These are phyloP conservation scores for Antheraea pernyi DNA, from an alignment of 1,140 invertebrate genomes.

Conservation along the genomic window DNA sequence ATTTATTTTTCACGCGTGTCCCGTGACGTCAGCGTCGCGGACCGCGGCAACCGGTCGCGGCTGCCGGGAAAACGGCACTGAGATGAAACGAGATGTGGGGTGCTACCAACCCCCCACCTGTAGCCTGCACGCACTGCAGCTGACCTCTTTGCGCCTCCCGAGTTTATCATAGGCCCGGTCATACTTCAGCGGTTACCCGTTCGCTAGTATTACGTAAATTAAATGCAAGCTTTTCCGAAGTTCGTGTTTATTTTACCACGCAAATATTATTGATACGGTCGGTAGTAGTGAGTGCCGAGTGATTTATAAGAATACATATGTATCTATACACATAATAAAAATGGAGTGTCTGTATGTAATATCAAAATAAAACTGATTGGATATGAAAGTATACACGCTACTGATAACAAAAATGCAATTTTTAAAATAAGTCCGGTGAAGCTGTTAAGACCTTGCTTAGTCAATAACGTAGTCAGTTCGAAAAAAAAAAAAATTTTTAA, in stretches of 20 bases:
- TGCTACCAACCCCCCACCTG: slow-evolving; percentile 51
- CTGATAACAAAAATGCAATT: too few species aligned
- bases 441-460: too few species aligned
- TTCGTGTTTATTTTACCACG: background rate
- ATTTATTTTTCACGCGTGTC: slow-evolving; percentile 19
- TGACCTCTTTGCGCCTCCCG: slow-evolving; percentile 57
- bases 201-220: background rate
- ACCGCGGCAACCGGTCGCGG: slow-evolving; percentile 26
- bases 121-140: slow-evolving; percentile 66
- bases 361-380: too few species aligned
- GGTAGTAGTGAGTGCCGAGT: background rate
- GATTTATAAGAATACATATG: background rate
- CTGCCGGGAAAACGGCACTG: slow-evolving; percentile 44
- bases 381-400: too few species aligned
- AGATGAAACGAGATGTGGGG: slow-evolving; percentile 28
- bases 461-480: too few species aligned
- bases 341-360: too few species aligned
- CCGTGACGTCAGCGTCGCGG: slow-evolving; percentile 19
- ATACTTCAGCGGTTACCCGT: background rate
- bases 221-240: background rate
- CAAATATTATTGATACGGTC: background rate
- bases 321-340: too few species aligned
- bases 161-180: slow-evolving; percentile 22
- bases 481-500: too few species aligned
- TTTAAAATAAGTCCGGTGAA: too few species aligned